Base-by-base conservation (phyloP, 2,113 vertebrate species). In the Bagarius yarrelli region DNA sequence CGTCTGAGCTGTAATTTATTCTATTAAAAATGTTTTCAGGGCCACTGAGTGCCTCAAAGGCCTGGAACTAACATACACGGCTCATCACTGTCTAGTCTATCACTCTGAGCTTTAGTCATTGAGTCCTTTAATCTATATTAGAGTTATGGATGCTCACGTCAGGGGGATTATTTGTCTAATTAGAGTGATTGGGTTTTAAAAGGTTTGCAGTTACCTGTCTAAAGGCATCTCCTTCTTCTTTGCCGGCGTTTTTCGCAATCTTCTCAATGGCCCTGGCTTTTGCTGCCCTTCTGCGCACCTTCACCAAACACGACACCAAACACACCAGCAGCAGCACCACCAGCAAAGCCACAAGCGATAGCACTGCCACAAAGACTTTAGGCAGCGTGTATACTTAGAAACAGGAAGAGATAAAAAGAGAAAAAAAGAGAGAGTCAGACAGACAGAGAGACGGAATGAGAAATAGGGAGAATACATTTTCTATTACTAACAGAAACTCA, bases 241-340 rank as follows among this genome's bases (percentile, higher is more conserved):
- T 93, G 83, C 91, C 91, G 30, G 92, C 90, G 0, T 89, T 87
- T 60, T 93, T 80, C 71, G 91, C 92, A 8, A 93, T 89, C 86
- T 93, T 93, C 64, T 93, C 90, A 64, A 94, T 78, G 36, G 90
- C 90, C 0, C 87, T 86, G 3, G 90, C 86, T 86, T 92, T 93
- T 82, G 90, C 90, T 59, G 92, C 88, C 87, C 93, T 89, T 79
- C 89, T 92, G 79, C 89, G 92, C 81, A 94, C 90, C 85, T 92
- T 94, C 85, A 92, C 78, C 81, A 94, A 84, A 64, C 93, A 94
- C 47, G 93, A 93, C 74, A 94, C 82, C 83, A 94, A 87, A 81
- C 93, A 94, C 32, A 91, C 88, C 71, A 93, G 87, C 73, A 94
- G 91, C 83, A 94, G 89, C 85, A 93, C 88, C 66, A 90, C 91